Evolutionary conservation across 1,140 invertebrate species (phyloP).

Genomic region (Trichomalopsis sarcophagae): DNA sequence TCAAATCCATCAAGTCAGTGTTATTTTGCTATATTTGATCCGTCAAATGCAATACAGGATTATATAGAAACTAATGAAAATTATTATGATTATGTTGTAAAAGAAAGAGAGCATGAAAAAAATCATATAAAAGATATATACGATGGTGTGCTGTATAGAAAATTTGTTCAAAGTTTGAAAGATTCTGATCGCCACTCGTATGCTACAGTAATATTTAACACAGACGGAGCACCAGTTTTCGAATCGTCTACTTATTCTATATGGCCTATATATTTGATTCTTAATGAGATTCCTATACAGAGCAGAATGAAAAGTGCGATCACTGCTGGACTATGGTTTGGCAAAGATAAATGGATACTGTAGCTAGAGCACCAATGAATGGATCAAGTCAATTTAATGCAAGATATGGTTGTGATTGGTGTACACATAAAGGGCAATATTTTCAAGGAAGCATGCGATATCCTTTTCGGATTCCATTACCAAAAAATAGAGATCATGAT

Average conservation of each 20-base stretch:
- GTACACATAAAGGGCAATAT: background rate
- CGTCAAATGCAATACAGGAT: too few relatives aligned
- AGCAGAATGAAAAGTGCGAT: background rate
- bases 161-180: too few relatives aligned
- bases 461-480: background rate
- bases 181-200: background rate
- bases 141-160: background rate
- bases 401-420: conserved; percentile 20
- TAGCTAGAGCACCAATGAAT: background rate
- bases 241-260: background rate
- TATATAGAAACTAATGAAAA: too few relatives aligned
- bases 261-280: background rate
- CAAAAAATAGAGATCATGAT: background rate
- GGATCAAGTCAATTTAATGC: background rate
- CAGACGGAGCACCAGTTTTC: background rate
- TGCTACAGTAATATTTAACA: background rate
- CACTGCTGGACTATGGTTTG: background rate
- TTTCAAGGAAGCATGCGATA: background rate
- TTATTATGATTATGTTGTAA: too few relatives aligned
- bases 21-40: too few relatives aligned
- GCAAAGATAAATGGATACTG: background rate
- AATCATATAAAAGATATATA: conserved; percentile 8
- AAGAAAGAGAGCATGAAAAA: background rate
- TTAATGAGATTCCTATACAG: conserved; percentile 7
- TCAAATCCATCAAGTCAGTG: too few relatives aligned